Base-by-base conservation (phyloP, 2,888 invertebrate species). In the Saturnia japonica region DNA sequence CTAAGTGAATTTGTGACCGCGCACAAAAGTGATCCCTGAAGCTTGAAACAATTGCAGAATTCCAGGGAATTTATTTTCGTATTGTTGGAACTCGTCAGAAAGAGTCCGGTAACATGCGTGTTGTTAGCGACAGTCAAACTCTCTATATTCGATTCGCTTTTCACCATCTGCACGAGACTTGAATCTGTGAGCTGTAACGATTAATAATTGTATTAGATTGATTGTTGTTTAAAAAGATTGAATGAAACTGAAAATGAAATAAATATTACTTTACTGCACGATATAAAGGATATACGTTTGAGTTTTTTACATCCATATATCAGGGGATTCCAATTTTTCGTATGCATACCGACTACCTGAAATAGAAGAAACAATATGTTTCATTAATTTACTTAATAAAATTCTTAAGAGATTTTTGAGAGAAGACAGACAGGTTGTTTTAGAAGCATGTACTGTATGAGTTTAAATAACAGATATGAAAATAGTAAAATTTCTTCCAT, bases 251-350 rank as follows among this genome's bases (percentile, higher is more conserved):
- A 60, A 60, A 70, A 14, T 45, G 12, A 68, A 70, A 47, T 14
- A 42, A 28, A 72, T 0, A 70, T 75, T 85, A 93, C 94, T 88
- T 92, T 93, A 72, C 89, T 89, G 73, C 95, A 94, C 0, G 89
- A 88, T 34, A 95, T 87, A 76, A 95, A 91, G 34, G 88, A 88
- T 3, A 95, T 84, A 51, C 77, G 88, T 76, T 85, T 93, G 34
- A 95, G 85, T 69, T 93, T 83, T 71, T 89, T 91, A 80, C 95
- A 95, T 72, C 94, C 94, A 71, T 90, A 89, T 42, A 93, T 84
- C 22, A 95, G 78, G 6, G 94, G 92, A 76, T 94, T 95, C 87
- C 94, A 94, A 75, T 94, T 93, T 72, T 94, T 93, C 0, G 95
- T 91, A 72, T 90, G 85, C 84, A 95, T 90, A 28, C 90, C 91